A percentile compares a stretch with the other conserved stretches of the same genome.
Evolutionary conservation across 2,888 invertebrate species (phyloP).

Genomic region (Parasteatoda lunata): DNA sequence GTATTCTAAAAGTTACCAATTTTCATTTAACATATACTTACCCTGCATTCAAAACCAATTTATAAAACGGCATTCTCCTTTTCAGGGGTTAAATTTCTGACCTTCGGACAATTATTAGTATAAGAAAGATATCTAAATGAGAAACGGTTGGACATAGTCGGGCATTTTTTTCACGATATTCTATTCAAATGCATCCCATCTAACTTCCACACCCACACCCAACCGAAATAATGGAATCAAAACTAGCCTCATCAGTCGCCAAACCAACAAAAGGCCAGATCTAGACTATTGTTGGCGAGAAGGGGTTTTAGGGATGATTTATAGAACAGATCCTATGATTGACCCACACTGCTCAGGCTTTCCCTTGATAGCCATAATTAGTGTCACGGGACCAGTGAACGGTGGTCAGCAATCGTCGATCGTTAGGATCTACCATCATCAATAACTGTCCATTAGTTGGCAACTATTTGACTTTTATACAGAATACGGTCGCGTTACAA

Average conservation of each 20-base stretch:
- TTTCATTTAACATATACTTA: too few relatives aligned
- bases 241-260: background rate
- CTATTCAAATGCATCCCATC: background rate
- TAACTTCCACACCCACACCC: background rate
- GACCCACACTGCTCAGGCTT: constrained; percentile 15
- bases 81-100: too few relatives aligned
- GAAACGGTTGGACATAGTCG: background rate
- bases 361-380: constrained; percentile 55
- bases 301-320: constrained; percentile 38
- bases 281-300: constrained; percentile 22
- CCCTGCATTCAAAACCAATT: too few relatives aligned
- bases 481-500: too few relatives aligned
- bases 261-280: constrained; percentile 14
- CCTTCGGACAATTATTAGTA: too few relatives aligned
- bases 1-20: too few relatives aligned
- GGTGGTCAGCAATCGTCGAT: constrained; percentile 17
- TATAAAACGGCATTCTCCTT: too few relatives aligned
- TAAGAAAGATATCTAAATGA: too few relatives aligned
- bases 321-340: constrained; percentile 30
- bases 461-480: too few relatives aligned
- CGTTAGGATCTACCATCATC: background rate
- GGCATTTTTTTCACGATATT: background rate
- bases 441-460: too few relatives aligned
- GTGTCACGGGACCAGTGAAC: constrained; percentile 2
- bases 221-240: constrained; percentile 21